These are phyloP conservation scores for Oryzias curvinotus DNA, from an alignment of 2,113 vertebrate genomes.

Conservation along the genomic window DNA sequence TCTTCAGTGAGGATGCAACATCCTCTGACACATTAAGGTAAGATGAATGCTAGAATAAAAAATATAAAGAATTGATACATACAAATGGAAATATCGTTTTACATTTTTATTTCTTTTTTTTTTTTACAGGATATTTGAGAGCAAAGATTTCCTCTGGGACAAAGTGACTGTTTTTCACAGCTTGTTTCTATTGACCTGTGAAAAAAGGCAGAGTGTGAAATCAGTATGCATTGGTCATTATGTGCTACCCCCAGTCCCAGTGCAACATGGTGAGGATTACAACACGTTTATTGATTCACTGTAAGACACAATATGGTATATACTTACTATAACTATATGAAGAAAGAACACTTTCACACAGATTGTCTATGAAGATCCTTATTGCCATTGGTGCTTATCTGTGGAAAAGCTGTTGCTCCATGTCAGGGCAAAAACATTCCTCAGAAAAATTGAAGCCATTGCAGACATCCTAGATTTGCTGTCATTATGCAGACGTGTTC, in stretches of 20 bases:
- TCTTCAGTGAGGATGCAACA: slow-evolving; percentile 69
- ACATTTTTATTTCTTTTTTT: background rate
- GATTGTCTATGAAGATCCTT: background rate
- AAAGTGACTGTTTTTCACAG: slow-evolving; percentile 76
- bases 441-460: no score
- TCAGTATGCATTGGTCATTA: slow-evolving; percentile 77
- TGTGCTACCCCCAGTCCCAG: slow-evolving; percentile 72
- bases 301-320: no score
- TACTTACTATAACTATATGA: no score
- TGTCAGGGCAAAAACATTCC: no score
- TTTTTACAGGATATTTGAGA: slow-evolving; percentile 68
- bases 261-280: slow-evolving; percentile 70
- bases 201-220: slow-evolving; percentile 63
- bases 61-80: background rate
- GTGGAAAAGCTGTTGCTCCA: no score
- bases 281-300: background rate
- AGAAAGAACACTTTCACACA: no score
- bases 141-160: slow-evolving; percentile 66
- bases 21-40: slow-evolving; percentile 70
- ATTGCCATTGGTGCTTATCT: slow-evolving; percentile 4
- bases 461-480: no score
- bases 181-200: slow-evolving; percentile 69
- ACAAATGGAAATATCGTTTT: background rate
- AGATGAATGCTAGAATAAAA: background rate
- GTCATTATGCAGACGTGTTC: background rate